Evolutionary conservation across 1,140 invertebrate species (phyloP).

Genomic region (Hetaerina americana): DNA sequence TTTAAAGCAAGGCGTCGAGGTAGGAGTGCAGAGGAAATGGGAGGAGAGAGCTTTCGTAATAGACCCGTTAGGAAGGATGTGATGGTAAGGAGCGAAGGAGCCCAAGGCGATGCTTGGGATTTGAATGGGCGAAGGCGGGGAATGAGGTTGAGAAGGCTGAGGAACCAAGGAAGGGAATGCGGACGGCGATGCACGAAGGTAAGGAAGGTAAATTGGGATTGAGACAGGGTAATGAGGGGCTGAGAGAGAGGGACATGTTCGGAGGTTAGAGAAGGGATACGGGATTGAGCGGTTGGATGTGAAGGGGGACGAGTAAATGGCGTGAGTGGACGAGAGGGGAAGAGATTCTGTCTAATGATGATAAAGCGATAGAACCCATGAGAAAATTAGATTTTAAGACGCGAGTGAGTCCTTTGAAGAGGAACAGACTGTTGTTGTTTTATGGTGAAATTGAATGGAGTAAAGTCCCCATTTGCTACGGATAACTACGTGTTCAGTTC

Average conservation of each 20-base stretch:
- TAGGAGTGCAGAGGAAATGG: background rate
- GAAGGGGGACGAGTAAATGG: background rate
- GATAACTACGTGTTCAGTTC: background rate
- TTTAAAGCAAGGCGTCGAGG: background rate
- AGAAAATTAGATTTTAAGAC: background rate
- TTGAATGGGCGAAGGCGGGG: background rate
- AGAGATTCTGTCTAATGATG: background rate
- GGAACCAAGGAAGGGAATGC: too few species aligned
- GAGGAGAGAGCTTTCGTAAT: background rate
- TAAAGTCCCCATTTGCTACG: background rate
- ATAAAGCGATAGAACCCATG: background rate
- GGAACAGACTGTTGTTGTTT: background rate
- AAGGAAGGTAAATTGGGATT: background rate
- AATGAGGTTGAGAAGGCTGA: too few species aligned
- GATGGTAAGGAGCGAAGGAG: background rate
- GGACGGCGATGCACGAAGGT: too few species aligned
- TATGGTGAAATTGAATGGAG: background rate
- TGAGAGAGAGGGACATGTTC: background rate
- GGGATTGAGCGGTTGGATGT: too few species aligned
- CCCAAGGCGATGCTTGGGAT: background rate
- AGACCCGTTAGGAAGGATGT: background rate
- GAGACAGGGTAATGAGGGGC: background rate
- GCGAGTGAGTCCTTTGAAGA: background rate
- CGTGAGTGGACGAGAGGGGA: too few species aligned
- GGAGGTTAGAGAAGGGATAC: background rate